Evolutionary conservation across 2,888 invertebrate species (phyloP), one percentile per base, ranked within the genome.

Genomic region (Drosophila picticornis): DNA sequence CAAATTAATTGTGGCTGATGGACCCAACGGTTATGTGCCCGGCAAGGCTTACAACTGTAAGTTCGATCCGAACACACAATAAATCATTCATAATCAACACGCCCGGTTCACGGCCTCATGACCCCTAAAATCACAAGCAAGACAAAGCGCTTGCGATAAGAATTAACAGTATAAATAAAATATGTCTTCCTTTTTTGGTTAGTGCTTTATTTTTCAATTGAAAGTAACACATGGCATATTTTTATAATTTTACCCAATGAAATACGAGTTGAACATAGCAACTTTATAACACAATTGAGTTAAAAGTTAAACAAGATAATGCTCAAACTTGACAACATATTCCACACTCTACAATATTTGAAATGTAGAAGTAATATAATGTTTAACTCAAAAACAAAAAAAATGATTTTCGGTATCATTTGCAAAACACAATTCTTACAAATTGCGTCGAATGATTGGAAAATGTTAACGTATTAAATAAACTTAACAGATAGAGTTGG

Each of bases 31-130:
- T 91, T 98, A 98, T 93, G 95, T 96, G 63, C 97, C 98, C 4
- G 97, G 96, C 74, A 95, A 97, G 91, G 94, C 96, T 80, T 98
- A 98, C 91, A 97, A 97, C 68, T 94, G 96, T 96, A 91, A 94
- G 94, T 93, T 31, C 36, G 56, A 27, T 34, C 58, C 36, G 36
- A 51, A 59, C 61, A 55, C 7, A 48, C 34, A 57, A 67, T 34
- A 46, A 46, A 46, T 46, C 40, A 75, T 71, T 73, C 65, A 72
- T 83, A 84, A 84, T 88, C 83, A 70, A 57, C 50, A n/a, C 55
- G 46, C 1, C 64, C 29, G 73, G 80, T 84, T 84, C 84, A 78
- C 65, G 50, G 75, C 58, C 60, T 38, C 55, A 29, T 56, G 72
- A 78, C 80, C 80, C 80, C 56, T 55, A 50, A 57, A 32, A 69